These are phyloP conservation scores for Pangasius djambal DNA, from an alignment of 2,797 vertebrate species.

Conservation along the genomic window DNA sequence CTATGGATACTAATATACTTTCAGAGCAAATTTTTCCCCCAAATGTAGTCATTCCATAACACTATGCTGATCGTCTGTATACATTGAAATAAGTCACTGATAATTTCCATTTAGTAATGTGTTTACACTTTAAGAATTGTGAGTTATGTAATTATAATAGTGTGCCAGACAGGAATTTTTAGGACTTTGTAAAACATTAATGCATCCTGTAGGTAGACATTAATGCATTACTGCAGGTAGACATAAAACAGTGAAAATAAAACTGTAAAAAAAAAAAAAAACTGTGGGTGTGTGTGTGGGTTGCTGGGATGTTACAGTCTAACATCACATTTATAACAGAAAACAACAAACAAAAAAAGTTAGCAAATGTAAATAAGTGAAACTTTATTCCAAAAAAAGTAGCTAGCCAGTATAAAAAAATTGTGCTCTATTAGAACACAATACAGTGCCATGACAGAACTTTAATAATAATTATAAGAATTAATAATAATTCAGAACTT, in stretches of 20 bases:
- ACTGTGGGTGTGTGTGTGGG: not conserved
- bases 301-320: not conserved
- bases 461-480: not conserved
- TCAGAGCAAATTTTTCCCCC: not conserved
- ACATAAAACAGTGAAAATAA: slow-evolving; percentile 9
- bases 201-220: not conserved
- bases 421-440: not conserved
- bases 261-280: no score
- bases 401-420: slow-evolving; percentile 15
- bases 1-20: not conserved
- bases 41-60: not conserved
- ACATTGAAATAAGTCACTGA: not conserved
- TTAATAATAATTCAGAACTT: not conserved
- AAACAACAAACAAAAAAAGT: not conserved
- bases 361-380: slow-evolving; percentile 14
- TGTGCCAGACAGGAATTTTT: not conserved
- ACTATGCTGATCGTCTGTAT: not conserved
- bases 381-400: slow-evolving; percentile 34
- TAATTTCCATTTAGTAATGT: not conserved
- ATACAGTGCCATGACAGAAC: slow-evolving; percentile 11
- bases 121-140: not conserved
- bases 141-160: not conserved
- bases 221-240: not conserved
- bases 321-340: not conserved
- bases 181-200: no score